Conservation (phyloP, 2,888 invertebrate genomes). For the Lumbricus terrestris region DNA sequence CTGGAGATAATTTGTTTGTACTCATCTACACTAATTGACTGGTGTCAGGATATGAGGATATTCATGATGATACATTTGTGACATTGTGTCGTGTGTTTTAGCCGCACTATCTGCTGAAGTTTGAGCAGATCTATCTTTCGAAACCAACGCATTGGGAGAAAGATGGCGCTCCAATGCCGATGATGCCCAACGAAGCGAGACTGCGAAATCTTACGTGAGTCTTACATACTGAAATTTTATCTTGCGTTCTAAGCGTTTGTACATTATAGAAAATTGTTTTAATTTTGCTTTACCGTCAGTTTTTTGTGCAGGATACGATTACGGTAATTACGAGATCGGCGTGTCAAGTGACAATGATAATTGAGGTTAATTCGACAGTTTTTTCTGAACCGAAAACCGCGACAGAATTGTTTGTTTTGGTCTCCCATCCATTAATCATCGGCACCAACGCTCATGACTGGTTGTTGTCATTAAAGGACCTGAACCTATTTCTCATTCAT, state of each 20-base stretch:
- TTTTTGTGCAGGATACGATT: background rate
- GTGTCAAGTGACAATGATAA: too few relatives aligned
- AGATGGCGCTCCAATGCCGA: constrained; percentile 96
- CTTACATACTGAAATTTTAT: background rate
- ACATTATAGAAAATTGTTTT: background rate
- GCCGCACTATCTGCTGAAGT: constrained; percentile 88
- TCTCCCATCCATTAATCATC: too few relatives aligned
- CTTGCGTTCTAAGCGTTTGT: background rate
- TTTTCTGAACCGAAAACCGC: too few relatives aligned
- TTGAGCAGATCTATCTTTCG: constrained; percentile 97
- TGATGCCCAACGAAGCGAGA: constrained; percentile 99
- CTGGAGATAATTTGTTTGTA: too few relatives aligned
- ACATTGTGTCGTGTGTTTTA: constrained; percentile 53
- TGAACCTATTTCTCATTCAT: too few relatives aligned
- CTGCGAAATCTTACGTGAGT: constrained; percentile 82
- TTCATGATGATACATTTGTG: background rate
- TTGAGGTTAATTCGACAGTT: too few relatives aligned
- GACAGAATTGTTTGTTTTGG: too few relatives aligned
- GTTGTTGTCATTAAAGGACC: too few relatives aligned
- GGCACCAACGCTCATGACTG: too few relatives aligned
- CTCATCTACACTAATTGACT: too few relatives aligned
- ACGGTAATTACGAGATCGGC: background rate
- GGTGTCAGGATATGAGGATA: background rate
- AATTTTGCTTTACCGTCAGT: background rate
- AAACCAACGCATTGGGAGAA: constrained; percentile 99